Evolutionary conservation across 2,888 invertebrate species (phyloP).

Genomic region (Dermolepida albohirtum): DNA sequence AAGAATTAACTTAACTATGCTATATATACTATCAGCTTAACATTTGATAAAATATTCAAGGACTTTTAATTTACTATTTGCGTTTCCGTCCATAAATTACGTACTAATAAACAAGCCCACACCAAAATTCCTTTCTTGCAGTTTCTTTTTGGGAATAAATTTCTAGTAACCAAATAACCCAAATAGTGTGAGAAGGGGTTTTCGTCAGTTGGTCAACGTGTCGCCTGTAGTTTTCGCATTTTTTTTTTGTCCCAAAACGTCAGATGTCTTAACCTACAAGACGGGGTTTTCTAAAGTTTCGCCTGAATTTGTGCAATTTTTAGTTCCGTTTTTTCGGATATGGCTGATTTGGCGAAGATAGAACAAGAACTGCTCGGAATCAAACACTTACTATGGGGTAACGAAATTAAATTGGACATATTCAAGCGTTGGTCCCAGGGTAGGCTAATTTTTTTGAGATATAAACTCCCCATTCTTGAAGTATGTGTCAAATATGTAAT

Average conservation of each 20-base stretch:
- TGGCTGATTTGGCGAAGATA: slow-evolving; percentile 67
- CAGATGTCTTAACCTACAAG: slow-evolving; percentile 51
- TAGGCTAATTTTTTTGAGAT: slow-evolving; percentile 56
- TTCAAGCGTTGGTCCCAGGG: slow-evolving; percentile 94
- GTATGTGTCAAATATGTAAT: slow-evolving; percentile 9
- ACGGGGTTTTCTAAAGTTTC: slow-evolving; percentile 27
- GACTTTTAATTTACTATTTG: no score
- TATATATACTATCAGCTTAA: no score
- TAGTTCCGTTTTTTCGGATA: slow-evolving; percentile 49
- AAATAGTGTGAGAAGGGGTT: neutral
- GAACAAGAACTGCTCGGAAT: slow-evolving; percentile 78
- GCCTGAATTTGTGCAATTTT: slow-evolving; percentile 36
- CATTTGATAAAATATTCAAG: no score
- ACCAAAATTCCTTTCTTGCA: no score
- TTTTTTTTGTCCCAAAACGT: slow-evolving; percentile 38
- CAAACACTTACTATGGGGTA: slow-evolving; percentile 86
- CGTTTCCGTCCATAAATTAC: no score
- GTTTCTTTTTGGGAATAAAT: no score
- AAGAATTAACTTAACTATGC: no score
- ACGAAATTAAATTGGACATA: slow-evolving; percentile 85
- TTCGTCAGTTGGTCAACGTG: slow-evolving; percentile 18
- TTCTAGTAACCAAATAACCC: neutral
- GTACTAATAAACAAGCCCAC: no score
- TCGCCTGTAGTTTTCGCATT: neutral
- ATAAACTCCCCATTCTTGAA: slow-evolving; percentile 7